A percentile compares a stretch with the other conserved stretches of the same genome.
Evolutionary conservation across 2,888 invertebrate species (phyloP).

Genomic region (Phlogophora meticulosa): DNA sequence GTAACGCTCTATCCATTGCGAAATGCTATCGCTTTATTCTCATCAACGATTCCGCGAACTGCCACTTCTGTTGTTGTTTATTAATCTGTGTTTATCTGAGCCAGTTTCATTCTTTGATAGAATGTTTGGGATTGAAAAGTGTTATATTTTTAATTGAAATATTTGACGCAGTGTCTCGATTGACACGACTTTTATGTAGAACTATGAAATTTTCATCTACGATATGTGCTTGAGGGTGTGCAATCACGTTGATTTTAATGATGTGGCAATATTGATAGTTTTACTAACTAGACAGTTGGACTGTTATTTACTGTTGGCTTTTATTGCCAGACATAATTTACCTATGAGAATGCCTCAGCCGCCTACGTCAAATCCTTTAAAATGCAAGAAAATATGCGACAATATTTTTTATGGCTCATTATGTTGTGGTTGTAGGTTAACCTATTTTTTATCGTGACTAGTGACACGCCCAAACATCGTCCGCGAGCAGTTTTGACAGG

Average conservation of each 20-base stretch:
- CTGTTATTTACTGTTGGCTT: slow-evolving; percentile 60
- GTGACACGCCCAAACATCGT: slow-evolving; percentile 58
- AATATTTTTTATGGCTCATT: slow-evolving; percentile 54
- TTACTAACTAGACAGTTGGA: slow-evolving; percentile 58
- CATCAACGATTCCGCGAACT: slow-evolving; percentile 84
- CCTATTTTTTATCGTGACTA: slow-evolving; percentile 59
- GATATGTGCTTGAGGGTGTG: slow-evolving; percentile 20
- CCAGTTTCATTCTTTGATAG: slow-evolving; percentile 76
- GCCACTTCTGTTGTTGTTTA: slow-evolving; percentile 88
- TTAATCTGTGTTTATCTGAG: slow-evolving; percentile 87
- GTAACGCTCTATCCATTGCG: slow-evolving; percentile 85
- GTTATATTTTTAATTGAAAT: slow-evolving; percentile 66
- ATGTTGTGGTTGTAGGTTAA: slow-evolving; percentile 30
- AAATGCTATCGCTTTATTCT: slow-evolving; percentile 88
- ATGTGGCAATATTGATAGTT: slow-evolving; percentile 59
- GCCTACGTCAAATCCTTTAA: slow-evolving; percentile 60
- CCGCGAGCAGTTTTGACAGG: slow-evolving; percentile 36
- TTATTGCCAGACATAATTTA: slow-evolving; percentile 64
- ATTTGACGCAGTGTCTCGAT: slow-evolving; percentile 59
- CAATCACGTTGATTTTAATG: slow-evolving; percentile 53
- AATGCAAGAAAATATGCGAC: slow-evolving; percentile 55
- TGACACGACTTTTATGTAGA: slow-evolving; percentile 55
- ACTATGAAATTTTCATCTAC: slow-evolving; percentile 50
- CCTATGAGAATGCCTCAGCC: slow-evolving; percentile 41
- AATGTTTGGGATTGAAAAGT: slow-evolving; percentile 74